Base-by-base conservation (phyloP, 2,888 invertebrate genomes). In the Heterodera filipjevi region DNA sequence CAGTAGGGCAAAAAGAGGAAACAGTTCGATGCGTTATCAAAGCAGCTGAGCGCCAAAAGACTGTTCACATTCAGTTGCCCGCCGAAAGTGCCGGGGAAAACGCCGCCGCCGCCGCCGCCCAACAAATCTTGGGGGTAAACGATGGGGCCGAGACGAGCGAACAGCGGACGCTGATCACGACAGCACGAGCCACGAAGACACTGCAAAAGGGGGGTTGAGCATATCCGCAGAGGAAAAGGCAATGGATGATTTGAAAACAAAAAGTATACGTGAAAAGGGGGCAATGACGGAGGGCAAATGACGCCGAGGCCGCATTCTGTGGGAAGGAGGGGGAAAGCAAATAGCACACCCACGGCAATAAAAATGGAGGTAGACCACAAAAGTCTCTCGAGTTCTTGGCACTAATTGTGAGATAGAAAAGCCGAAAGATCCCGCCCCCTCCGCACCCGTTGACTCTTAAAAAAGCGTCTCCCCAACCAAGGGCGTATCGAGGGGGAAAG, bases 11-110 rank as follows among this genome's bases (percentile, higher is more conserved):
- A 32, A 32, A 46, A 77, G 49, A 66, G 39, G 75, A 64, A 77
- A 59, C 77, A 77, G 33, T 77, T 77, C n/a, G 76, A 33, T 22
- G 75, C 77, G 39, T 44, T 77, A 66, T 77, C 77, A 27, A 77
- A 71, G 33, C 77, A 77, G 39, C 27, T 53, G 32, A 74, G 59
- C 32, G 14, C 53, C 27, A 74, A 27, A 14, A 35, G n/a, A 53
- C 74, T 35, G 35, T 53, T 49, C 64, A 30, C 27, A 22, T 39
- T n/a, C 22, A 22, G 19, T 33, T 14, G 30, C 35, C 12, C 53
- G n/a, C 59, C 59, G 46, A 64, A 64, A 27, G 35, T 32, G 22
- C 59, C 46, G n/a, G 59, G 59, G 22, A 46, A 73, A 27, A 68
- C 16, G 46, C 46, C 49, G 44, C 75, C 75, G 39, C 74, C 74